Evolutionary conservation across 2,113 vertebrate species (phyloP).

Genomic region (Cryptoleucopteryx plumbea): DNA sequence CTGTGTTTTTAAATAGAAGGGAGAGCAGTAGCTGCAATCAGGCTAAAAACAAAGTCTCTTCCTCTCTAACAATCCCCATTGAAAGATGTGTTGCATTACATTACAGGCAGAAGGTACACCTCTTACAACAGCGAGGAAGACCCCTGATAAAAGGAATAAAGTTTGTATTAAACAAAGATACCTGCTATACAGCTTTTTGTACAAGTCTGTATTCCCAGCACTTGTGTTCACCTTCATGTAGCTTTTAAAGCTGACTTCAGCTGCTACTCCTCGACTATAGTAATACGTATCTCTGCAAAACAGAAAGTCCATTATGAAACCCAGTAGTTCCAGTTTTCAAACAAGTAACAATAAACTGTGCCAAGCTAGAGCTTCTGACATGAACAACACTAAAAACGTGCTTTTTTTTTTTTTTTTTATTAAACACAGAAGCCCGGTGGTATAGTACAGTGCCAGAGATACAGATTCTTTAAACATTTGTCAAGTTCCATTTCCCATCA

Average conservation of each 20-base stretch:
- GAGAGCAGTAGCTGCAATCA: background rate
- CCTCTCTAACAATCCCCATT: background rate
- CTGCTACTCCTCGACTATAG: background rate
- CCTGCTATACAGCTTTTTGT: slow-evolving; percentile 73
- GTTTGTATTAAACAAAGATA: background rate
- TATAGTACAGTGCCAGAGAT: background rate
- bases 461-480: background rate
- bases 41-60: background rate
- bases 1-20: background rate
- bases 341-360: background rate
- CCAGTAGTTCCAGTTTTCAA: background rate
- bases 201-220: slow-evolving; percentile 51
- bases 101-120: background rate
- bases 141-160: background rate
- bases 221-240: slow-evolving; percentile 74
- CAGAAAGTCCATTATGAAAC: background rate
- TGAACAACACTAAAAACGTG: background rate
- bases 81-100: background rate
- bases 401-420: background rate
- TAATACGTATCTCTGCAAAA: slow-evolving; percentile 59
- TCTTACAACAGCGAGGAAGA: background rate
- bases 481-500: background rate
- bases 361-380: background rate
- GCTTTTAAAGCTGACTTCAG: background rate
- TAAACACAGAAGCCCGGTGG: background rate